Evolutionary conservation across 1,140 invertebrate genomes (phyloP).

Genomic region (Cydia amplana): DNA sequence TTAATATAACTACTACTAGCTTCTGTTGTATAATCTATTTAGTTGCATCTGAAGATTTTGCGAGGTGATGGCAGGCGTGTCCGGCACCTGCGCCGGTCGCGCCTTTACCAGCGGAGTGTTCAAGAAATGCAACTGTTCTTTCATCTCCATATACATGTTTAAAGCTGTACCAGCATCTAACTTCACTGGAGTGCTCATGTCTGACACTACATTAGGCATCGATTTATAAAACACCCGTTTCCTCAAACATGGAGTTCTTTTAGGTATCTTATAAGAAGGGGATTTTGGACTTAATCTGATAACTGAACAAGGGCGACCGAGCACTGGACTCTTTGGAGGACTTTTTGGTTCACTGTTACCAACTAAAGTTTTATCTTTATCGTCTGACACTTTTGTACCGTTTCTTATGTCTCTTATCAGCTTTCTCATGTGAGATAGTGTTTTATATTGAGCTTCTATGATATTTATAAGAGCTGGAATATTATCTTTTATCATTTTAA

Average conservation of each 20-base stretch:
- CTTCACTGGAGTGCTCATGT: constrained; percentile 49
- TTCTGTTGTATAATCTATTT: constrained; percentile 60
- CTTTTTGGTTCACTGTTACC: constrained; percentile 34
- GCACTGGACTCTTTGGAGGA: constrained; percentile 40
- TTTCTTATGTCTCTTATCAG: constrained; percentile 52
- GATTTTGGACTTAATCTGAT: constrained; percentile 53
- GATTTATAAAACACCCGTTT: constrained; percentile 65
- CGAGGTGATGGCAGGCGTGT: constrained; percentile 63
- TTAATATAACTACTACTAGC: constrained; percentile 36
- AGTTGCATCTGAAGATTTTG: constrained; percentile 69
- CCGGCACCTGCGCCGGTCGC: constrained; percentile 35
- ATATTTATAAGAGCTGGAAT: constrained; percentile 53
- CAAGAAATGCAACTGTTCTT: constrained; percentile 67
- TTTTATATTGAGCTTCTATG: constrained; percentile 55
- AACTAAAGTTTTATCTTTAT: constrained; percentile 43
- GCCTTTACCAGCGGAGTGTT: constrained; percentile 58
- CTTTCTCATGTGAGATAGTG: constrained; percentile 52
- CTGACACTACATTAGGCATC: constrained; percentile 57
- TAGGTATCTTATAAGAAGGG: constrained; percentile 66
- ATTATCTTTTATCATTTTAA: constrained; percentile 56
- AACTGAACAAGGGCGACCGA: constrained; percentile 47
- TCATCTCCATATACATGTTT: constrained; percentile 69
- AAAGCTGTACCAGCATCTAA: constrained; percentile 51
- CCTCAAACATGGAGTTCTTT: constrained; percentile 58
- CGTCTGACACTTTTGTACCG: constrained; percentile 22